Conservation (phyloP, 2,113 vertebrate genomes). For the Elephas maximus region DNA sequence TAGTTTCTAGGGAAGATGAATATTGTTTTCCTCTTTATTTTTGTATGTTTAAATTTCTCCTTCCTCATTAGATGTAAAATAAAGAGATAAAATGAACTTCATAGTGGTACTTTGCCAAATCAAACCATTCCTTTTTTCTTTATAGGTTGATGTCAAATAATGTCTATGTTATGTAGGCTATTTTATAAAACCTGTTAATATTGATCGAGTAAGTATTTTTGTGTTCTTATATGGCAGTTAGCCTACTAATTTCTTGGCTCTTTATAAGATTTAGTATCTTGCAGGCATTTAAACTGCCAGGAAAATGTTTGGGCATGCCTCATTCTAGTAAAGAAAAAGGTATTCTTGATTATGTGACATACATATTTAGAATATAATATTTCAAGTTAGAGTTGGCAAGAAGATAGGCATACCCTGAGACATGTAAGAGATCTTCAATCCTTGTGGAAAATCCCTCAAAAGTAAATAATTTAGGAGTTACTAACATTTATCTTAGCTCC, state of each 20-base stretch:
- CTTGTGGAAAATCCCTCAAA: slow-evolving; percentile 67
- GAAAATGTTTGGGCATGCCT: slow-evolving; percentile 86
- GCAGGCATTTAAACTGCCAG: slow-evolving; percentile 84
- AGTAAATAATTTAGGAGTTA: slow-evolving; percentile 70
- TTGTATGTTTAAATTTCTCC: slow-evolving; percentile 67
- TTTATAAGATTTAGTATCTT: slow-evolving; percentile 64
- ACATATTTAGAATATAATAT: slow-evolving; percentile 79
- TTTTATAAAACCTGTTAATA: slow-evolving; percentile 85
- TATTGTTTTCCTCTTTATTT: slow-evolving; percentile 61
- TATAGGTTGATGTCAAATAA: slow-evolving; percentile 75
- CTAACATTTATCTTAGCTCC: slow-evolving; percentile 71
- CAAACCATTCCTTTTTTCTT: not conserved
- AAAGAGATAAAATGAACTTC: not conserved
- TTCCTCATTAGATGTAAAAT: slow-evolving; percentile 71
- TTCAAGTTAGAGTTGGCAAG: slow-evolving; percentile 64
- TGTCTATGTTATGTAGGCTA: not conserved
- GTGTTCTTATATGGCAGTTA: slow-evolving; percentile 82
- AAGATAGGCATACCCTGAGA: slow-evolving; percentile 63
- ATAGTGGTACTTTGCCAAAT: not conserved
- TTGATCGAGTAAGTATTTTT: slow-evolving; percentile 87
- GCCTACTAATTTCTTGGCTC: slow-evolving; percentile 87
- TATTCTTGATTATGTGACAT: slow-evolving; percentile 81
- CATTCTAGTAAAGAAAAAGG: slow-evolving; percentile 77
- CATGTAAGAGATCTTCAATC: slow-evolving; percentile 58
- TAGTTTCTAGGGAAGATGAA: slow-evolving; percentile 49